These are phyloP conservation scores for Paralvinella palmiformis DNA, from an alignment of 1,140 invertebrate species.

Conservation along the genomic window DNA sequence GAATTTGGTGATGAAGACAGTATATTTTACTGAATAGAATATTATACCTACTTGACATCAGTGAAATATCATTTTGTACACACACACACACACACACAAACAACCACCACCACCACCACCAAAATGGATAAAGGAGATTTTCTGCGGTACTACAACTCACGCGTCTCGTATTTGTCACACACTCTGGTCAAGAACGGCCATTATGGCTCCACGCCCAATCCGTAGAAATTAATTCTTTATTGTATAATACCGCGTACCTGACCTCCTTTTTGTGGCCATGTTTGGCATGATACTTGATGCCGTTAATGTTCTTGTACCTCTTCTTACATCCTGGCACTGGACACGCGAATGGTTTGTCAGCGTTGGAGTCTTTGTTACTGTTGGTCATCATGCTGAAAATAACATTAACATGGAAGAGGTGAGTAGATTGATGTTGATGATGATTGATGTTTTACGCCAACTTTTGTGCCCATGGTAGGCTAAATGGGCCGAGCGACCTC, in stretches of 20 bases:
- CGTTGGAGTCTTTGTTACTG: constrained; percentile 32
- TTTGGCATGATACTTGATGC: constrained; percentile 78
- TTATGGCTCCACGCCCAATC: neutral
- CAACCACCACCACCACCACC: neutral
- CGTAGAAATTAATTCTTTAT: neutral
- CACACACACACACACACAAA: neutral
- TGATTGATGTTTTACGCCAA: too few relatives aligned
- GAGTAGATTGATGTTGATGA: too few relatives aligned
- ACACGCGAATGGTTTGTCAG: constrained; percentile 72
- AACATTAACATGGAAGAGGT: constrained; percentile 13
- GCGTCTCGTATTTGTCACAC: neutral
- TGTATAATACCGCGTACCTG: constrained; percentile 54
- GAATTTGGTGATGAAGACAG: too few relatives aligned
- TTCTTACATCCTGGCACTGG: constrained; percentile 79
- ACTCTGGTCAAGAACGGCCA: too few relatives aligned
- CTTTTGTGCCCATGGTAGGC: too few relatives aligned
- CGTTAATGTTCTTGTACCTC: constrained; percentile 80
- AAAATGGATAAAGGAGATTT: neutral
- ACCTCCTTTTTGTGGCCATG: constrained; percentile 77
- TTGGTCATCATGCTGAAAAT: constrained; percentile 46
- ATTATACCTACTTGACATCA: too few relatives aligned
- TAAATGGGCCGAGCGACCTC: too few relatives aligned
- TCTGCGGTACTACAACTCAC: neutral
- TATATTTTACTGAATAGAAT: too few relatives aligned
- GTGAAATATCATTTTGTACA: too few relatives aligned